Evolutionary conservation across 2,113 vertebrate species (phyloP).

Genomic region (Ptilonorhynchus violaceus): DNA sequence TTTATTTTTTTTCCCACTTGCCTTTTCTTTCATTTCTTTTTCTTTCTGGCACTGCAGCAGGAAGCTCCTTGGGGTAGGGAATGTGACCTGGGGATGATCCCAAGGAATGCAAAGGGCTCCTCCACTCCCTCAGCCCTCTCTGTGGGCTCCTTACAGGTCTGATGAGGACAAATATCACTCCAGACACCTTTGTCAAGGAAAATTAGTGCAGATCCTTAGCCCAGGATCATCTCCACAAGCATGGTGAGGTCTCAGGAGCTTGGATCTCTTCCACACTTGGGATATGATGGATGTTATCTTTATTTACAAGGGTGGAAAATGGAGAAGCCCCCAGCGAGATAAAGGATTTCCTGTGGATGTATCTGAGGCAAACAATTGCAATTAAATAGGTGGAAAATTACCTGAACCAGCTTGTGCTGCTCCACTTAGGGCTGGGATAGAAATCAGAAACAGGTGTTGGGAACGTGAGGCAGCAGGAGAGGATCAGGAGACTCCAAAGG

Average conservation of each 20-base stretch:
- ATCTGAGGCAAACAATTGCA: neutral
- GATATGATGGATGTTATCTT: neutral
- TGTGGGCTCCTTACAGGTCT: neutral
- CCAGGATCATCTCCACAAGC: neutral
- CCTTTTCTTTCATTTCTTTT: neutral
- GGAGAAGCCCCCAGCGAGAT: neutral
- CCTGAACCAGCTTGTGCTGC: neutral
- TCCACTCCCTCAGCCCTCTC: neutral
- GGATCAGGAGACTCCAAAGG: neutral
- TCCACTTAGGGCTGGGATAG: neutral
- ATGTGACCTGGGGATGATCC: neutral
- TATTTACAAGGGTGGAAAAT: neutral
- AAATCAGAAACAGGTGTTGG: neutral
- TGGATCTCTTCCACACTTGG: neutral
- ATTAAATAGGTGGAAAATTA: neutral
- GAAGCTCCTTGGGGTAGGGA: neutral
- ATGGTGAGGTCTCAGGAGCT: neutral
- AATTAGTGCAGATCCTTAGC: neutral
- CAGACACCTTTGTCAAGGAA: neutral
- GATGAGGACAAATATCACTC: neutral
- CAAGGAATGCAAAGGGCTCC: neutral
- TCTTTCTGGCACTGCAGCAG: neutral
- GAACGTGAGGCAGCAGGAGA: rapidly evolving
- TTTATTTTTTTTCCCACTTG: neutral
- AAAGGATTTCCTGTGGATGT: neutral